A percentile compares a stretch with the other conserved stretches of the same genome.
These are phyloP conservation scores for Edolisoma coerulescens DNA, from an alignment of 2,113 vertebrate genomes.

Conservation along the genomic window DNA sequence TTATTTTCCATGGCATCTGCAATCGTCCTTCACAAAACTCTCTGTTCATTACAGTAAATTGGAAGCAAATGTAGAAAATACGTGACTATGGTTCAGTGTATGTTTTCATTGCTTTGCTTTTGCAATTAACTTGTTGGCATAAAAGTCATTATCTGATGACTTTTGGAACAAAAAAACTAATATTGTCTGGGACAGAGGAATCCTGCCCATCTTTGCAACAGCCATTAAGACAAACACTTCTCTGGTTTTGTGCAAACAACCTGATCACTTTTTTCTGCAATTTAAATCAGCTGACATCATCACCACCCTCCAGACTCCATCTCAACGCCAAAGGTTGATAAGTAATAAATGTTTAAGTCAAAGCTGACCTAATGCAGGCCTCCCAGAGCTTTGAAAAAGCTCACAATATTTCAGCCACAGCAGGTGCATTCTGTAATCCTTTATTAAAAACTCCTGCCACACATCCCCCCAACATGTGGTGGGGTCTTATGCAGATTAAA, in stretches of 20 bases:
- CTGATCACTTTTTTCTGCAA: slow-evolving; percentile 48
- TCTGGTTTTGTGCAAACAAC: slow-evolving; percentile 32
- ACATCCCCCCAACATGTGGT: background rate
- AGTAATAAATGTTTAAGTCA: slow-evolving; percentile 57
- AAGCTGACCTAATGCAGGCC: slow-evolving; percentile 26
- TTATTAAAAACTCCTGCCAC: slow-evolving; percentile 70
- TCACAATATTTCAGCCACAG: slow-evolving; percentile 54
- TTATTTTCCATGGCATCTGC: background rate
- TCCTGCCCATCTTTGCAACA: slow-evolving; percentile 22
- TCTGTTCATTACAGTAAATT: slow-evolving; percentile 48
- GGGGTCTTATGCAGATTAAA: slow-evolving; percentile 60
- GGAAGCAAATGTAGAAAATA: slow-evolving; percentile 41
- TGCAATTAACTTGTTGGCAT: slow-evolving; percentile 75
- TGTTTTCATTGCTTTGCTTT: slow-evolving; percentile 63
- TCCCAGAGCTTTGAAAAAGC: slow-evolving; percentile 40
- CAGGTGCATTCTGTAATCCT: slow-evolving; percentile 60
- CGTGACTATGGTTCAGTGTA: background rate
- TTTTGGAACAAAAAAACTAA: slow-evolving; percentile 31
- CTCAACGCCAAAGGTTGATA: background rate
- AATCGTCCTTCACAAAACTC: slow-evolving; percentile 3
- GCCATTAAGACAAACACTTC: slow-evolving; percentile 60
- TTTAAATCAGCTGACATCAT: slow-evolving; percentile 30
- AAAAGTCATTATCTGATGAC: slow-evolving; percentile 60
- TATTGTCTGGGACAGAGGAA: slow-evolving; percentile 49
- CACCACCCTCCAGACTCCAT: slow-evolving; percentile 10